phyloP scores from a whole-genome alignment of 2,113 vertebrate species.

The Psilopsiagon aymara region DNA sequence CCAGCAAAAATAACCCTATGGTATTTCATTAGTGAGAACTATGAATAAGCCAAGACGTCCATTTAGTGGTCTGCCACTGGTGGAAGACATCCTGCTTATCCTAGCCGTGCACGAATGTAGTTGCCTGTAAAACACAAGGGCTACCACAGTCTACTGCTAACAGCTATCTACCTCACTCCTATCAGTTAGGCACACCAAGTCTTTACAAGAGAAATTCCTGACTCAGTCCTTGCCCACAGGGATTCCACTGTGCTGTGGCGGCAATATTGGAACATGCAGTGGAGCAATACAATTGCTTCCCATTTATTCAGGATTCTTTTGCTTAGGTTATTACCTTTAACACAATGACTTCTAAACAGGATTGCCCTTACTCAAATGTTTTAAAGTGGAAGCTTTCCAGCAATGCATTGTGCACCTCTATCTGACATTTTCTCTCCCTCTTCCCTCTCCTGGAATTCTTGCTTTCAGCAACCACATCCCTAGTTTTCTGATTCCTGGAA shows the following conservation, averaged over 20 bases:
- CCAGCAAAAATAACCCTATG: background rate
- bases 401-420: constrained; percentile 1
- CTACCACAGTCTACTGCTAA: background rate
- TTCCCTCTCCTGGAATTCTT: constrained; percentile 27
- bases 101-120: background rate
- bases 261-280: background rate
- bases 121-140: background rate
- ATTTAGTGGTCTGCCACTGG: background rate
- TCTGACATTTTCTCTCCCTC: background rate
- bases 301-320: background rate
- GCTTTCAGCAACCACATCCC: constrained; percentile 47
- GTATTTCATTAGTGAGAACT: background rate
- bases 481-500: constrained; percentile 57
- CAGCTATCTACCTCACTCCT: background rate
- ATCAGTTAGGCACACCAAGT: background rate
- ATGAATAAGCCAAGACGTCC: background rate
- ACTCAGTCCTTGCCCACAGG: background rate
- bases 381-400: constrained; percentile 30
- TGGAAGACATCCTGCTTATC: background rate
- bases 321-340: background rate
- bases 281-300: background rate
- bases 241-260: background rate
- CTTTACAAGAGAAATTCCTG: background rate
- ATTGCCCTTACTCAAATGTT: constrained; percentile 9
- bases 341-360: constrained; percentile 9